phyloP scores from a whole-genome alignment of 2,888 invertebrate genomes.

The Ophonus ardosiacus region DNA sequence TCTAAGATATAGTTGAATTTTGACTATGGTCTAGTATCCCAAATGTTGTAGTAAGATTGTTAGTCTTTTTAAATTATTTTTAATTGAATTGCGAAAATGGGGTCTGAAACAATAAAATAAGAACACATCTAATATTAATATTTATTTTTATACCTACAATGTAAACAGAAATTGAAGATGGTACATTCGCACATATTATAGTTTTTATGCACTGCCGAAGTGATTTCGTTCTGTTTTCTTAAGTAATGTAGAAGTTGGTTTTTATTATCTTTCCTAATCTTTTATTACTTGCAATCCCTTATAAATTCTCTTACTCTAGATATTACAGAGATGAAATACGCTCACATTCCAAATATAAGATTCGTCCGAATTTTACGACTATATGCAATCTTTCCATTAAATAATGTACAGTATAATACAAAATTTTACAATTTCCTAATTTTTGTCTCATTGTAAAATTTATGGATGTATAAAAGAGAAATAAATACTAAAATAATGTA shows the following conservation, averaged over 20 bases:
- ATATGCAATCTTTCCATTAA: neutral
- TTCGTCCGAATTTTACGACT: neutral
- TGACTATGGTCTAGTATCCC: no score
- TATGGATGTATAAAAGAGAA: no score
- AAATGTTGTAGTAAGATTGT: no score
- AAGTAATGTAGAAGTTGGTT: neutral
- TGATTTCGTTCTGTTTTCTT: neutral
- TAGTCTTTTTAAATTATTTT: no score
- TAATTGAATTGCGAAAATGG: no score
- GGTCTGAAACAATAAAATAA: no score
- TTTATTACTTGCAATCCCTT: constrained; percentile 8
- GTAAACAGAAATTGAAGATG: neutral
- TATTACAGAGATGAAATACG: neutral
- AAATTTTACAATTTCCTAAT: neutral
- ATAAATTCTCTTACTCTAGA: constrained; percentile 3
- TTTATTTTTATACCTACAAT: no score
- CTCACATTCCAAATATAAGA: neutral
- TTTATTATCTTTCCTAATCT: constrained; percentile 3
- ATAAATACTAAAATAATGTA: no score
- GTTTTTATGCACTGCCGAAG: neutral
- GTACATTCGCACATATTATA: neutral
- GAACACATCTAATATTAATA: no score
- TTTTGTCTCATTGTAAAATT: neutral
- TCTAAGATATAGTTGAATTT: no score
- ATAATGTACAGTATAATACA: neutral